Evolutionary conservation across 1,140 invertebrate genomes (phyloP).

Genomic region (Dendrolimus punctatus): DNA sequence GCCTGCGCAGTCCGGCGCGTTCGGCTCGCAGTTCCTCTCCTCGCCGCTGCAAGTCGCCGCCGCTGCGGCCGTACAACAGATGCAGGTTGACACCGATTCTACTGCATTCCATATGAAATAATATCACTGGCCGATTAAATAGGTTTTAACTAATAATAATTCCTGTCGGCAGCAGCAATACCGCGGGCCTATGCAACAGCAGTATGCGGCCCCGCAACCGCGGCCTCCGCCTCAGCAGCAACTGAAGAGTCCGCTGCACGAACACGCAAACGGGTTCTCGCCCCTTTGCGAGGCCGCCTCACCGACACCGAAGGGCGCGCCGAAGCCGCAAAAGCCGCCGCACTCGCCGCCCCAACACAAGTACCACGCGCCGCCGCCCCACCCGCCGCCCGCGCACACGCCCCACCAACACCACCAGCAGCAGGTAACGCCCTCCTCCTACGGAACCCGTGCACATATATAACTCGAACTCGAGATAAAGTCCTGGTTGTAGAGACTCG

Average conservation of each 20-base stretch:
- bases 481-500: not conserved
- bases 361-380: conserved; percentile 50
- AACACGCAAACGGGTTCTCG: conserved; percentile 56
- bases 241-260: conserved; percentile 57
- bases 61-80: conserved; percentile 58
- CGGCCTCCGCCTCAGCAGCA: conserved; percentile 48
- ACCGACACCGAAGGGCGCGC: conserved; percentile 47
- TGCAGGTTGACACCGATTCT: conserved; percentile 38
- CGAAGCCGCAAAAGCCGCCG: conserved; percentile 52
- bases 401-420: conserved; percentile 38
- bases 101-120: not conserved
- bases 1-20: conserved; percentile 52
- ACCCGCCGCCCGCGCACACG: conserved; percentile 25
- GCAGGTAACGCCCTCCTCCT: conserved; percentile 18
- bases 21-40: conserved; percentile 56
- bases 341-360: conserved; percentile 67
- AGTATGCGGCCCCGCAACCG: conserved; percentile 46
- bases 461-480: conserved; percentile 7
- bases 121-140: not conserved
- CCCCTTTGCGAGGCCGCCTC: conserved; percentile 52
- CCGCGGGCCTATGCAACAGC: conserved; percentile 49
- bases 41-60: conserved; percentile 59
- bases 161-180: conserved; percentile 42
- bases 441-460: conserved; percentile 6
- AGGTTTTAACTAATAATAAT: not conserved